phyloP scores from a whole-genome alignment of 2,888 invertebrate species.

The Gisinianus flammeolus region DNA sequence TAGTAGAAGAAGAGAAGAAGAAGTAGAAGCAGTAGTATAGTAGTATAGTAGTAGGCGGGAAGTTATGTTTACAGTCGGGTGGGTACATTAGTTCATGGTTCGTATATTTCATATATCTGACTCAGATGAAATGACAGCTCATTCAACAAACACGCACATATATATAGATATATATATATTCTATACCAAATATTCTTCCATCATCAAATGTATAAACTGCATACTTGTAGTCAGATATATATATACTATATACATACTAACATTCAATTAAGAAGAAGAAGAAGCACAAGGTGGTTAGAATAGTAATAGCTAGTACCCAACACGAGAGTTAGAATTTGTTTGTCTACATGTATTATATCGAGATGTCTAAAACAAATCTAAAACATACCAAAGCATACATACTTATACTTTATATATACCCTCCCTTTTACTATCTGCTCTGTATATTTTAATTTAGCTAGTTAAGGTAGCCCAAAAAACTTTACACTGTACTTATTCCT shows the following conservation, averaged over 20 bases:
- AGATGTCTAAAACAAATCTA: too few species aligned
- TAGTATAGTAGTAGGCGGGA: constrained; percentile 14
- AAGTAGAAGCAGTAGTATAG: constrained; percentile 27
- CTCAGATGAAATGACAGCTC: constrained; percentile 25
- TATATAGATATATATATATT: not conserved
- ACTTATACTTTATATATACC: too few species aligned
- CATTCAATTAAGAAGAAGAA: too few species aligned
- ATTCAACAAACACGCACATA: constrained; percentile 23
- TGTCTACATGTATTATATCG: too few species aligned
- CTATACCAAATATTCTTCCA: constrained; percentile 10
- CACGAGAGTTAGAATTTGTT: too few species aligned
- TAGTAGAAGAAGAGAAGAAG: constrained; percentile 35
- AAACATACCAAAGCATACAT: too few species aligned
- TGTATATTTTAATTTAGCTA: not conserved
- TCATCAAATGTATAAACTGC: not conserved
- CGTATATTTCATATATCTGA: not conserved
- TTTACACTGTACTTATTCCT: not conserved
- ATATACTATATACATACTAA: too few species aligned
- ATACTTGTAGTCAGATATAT: constrained; percentile 1
- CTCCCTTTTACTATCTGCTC: too few species aligned
- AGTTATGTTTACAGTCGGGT: constrained; percentile 23
- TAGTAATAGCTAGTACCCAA: not conserved
- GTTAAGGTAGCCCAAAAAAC: not conserved
- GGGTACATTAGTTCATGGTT: constrained; percentile 28
- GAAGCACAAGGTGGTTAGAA: constrained; percentile 28